Base-by-base conservation (phyloP, 2,113 vertebrate species). In the Scomber scombrus region DNA sequence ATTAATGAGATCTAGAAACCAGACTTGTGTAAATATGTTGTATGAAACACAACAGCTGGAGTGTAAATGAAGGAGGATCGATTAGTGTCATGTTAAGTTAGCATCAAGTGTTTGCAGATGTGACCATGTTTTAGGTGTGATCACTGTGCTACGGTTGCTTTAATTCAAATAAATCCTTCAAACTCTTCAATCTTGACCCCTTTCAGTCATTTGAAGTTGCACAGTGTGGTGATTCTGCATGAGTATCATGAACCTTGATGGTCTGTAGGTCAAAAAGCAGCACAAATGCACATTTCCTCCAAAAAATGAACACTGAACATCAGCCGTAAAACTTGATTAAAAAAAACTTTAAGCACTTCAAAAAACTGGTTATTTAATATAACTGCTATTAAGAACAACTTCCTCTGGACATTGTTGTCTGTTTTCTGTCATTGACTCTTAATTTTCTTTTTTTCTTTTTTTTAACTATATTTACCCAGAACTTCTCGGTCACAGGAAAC, bases 71-170 rank as follows among this genome's bases (percentile, higher is more conserved):
- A 52, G 47, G 23, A 40, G 47, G 64, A 55, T 12, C 62, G 5
- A n/a, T 65, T 73, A 21, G 46, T 55, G 34, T 47, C 0, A 0
- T 52, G 31, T 71, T 40, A 81, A 40, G 58, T 29, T 46, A 62
- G 51, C 31, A 69, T 73, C 52, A 21, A 47, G 26, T 46, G 16
- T 63, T 74, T 60, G 55, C 47, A 67, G 60, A 82, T 75, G 70
- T 52, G 62, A 12, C 60, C 15, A 57, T 58, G 29, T 43, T 67
- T 16, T 56, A 2, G 4, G 5, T 1, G 15, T 60, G 23, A 5
- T 45, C 1, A 3, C 14, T 55, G 31, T 71, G 40, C 72, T 31
- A 2, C 13, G 13, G n/a, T 23, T n/a, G 9, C 23, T 60, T 9
- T 4, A 49, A 29, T 15, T 50, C 26, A 45, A 5, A 49, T 14